Percentiles rank a stretch among this genome's conserved stretches.
phyloP scores from a whole-genome alignment of 53 echinoderm and acorn worm species.

The Pentamera pediparva region DNA sequence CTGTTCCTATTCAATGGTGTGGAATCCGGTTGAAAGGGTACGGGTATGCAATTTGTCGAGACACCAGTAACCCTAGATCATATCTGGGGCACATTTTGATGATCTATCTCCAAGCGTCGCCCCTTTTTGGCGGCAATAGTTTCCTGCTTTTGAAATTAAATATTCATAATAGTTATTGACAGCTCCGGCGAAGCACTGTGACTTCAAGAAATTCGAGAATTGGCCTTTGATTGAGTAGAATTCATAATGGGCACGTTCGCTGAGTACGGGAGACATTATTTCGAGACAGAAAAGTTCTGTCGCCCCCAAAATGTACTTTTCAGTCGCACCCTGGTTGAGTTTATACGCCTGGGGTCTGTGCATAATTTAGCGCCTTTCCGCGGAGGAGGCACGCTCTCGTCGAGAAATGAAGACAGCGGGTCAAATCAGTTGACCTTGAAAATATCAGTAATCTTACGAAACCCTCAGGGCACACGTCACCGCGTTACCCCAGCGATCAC shows the following conservation, averaged over 20 bases:
- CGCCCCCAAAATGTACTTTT: constrained; percentile 33
- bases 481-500: constrained; percentile 12
- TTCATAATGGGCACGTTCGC: neutral
- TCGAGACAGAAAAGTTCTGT: constrained; percentile 14
- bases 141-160: too few species aligned
- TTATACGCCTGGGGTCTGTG: constrained; percentile 17
- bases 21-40: too few species aligned
- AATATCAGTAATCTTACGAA: constrained; percentile 22
- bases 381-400: constrained; percentile 9
- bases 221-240: constrained; percentile 8
- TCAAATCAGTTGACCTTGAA: constrained; percentile 24
- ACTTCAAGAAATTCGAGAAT: constrained; percentile 21
- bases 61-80: too few species aligned
- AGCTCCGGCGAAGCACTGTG: neutral
- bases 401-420: constrained; percentile 18
- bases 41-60: too few species aligned
- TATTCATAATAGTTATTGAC: neutral
- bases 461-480: constrained; percentile 18
- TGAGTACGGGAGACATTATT: constrained; percentile 2
- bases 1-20: too few species aligned
- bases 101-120: too few species aligned
- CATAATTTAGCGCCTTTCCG: constrained; percentile 3
- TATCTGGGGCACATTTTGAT: too few species aligned
- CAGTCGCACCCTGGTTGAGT: neutral
- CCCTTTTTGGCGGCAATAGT: too few species aligned